Conservation (phyloP, 2,113 vertebrate species). For the Crotophaga sulcirostris region DNA sequence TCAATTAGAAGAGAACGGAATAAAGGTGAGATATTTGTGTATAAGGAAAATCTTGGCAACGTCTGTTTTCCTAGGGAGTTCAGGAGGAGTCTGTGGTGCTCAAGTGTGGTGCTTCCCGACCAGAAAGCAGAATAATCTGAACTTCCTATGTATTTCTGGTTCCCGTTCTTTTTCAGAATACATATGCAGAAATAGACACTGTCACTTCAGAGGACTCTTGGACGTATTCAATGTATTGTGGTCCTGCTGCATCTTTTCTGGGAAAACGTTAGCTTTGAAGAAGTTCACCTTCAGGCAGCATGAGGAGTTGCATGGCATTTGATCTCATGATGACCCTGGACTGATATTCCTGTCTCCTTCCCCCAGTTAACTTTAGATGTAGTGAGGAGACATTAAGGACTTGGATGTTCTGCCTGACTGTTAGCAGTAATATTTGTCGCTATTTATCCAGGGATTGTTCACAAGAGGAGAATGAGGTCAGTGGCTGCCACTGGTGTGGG, state of each 20-base stretch:
- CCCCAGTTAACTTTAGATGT: rapidly evolving
- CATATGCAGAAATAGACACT: rapidly evolving
- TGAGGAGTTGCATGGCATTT: not conserved
- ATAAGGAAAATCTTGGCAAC: not conserved
- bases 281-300: not conserved
- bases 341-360: not conserved
- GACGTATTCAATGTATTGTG: not conserved
- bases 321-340: not conserved
- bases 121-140: not conserved
- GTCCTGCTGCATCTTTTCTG: not conserved
- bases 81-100: not conserved
- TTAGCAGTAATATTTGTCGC: not conserved
- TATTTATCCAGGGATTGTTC: not conserved
- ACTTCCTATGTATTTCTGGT: not conserved
- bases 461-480: not conserved
- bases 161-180: not conserved
- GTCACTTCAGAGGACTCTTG: not conserved
- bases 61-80: not conserved
- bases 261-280: not conserved
- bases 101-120: not conserved
- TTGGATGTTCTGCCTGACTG: not conserved
- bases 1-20: not conserved
- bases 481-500: rapidly evolving
- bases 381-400: not conserved
- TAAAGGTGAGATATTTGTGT: not conserved